phyloP scores from a whole-genome alignment of 2,888 invertebrate genomes.

The Ennomos erosarius region DNA sequence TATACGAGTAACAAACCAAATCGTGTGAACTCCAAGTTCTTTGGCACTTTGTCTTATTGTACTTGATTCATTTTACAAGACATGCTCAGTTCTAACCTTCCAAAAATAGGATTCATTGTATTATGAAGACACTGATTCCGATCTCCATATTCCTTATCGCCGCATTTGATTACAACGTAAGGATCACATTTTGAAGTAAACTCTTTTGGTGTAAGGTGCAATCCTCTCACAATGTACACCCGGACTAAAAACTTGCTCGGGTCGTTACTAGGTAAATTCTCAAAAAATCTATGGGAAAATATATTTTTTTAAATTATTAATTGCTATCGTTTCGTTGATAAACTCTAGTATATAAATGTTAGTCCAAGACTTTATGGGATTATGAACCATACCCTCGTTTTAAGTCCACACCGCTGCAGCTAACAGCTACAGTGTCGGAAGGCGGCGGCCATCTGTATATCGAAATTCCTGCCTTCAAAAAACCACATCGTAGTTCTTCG shows the following conservation, averaged over 20 bases:
- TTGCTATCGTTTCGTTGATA: no score
- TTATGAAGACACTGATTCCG: constrained; percentile 89
- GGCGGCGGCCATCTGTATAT: constrained; percentile 90
- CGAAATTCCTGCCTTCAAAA: constrained; percentile 68
- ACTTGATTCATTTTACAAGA: constrained; percentile 8
- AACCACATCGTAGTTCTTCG: constrained; percentile 62
- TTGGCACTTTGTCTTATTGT: no score
- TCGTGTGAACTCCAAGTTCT: no score
- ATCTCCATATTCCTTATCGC: constrained; percentile 86
- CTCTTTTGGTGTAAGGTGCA: constrained; percentile 90
- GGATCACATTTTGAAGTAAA: constrained; percentile 90
- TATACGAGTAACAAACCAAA: no score
- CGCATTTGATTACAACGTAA: constrained; percentile 89
- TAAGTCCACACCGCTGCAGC: constrained; percentile 80
- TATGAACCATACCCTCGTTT: constrained; percentile 69
- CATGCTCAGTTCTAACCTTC: constrained; percentile 82
- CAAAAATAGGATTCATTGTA: constrained; percentile 93
- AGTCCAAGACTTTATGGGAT: background rate
- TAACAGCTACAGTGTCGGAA: constrained; percentile 77
- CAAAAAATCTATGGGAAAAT: constrained; percentile 75
- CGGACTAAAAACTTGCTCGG: constrained; percentile 88
- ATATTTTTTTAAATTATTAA: constrained; percentile 1
- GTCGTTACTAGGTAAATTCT: constrained; percentile 86
- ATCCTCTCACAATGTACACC: constrained; percentile 90
- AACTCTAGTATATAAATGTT: background rate